Conservation (phyloP, 2,797 vertebrate genomes). For the Acipenser ruthenus region DNA sequence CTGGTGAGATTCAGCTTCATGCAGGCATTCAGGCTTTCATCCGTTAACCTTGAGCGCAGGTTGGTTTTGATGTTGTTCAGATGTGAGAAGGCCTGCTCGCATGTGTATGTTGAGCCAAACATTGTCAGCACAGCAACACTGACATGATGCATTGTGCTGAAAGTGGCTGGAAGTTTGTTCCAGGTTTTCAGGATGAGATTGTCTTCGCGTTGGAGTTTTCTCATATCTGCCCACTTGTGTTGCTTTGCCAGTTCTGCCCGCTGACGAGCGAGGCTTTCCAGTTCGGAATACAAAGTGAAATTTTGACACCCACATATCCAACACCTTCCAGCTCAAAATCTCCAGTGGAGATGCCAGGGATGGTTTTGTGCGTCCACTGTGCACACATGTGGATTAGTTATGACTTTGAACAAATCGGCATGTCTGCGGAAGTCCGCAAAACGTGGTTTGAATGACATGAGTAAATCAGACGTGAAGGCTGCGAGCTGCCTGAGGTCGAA, state of each 20-base stretch:
- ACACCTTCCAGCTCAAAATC: conserved; percentile 31
- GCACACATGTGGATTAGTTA: conserved; percentile 34
- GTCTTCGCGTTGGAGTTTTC: conserved; percentile 26
- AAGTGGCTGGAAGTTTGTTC: conserved; percentile 31
- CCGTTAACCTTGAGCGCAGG: conserved; percentile 30
- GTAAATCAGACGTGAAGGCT: conserved; percentile 28
- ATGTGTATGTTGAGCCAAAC: conserved; percentile 35
- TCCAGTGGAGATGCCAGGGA: conserved; percentile 23
- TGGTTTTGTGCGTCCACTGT: conserved; percentile 19
- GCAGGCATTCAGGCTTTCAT: conserved; percentile 34
- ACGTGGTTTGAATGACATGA: conserved; percentile 27
- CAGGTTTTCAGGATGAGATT: conserved; percentile 33
- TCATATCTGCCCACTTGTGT: conserved; percentile 27
- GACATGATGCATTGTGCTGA: conserved; percentile 31
- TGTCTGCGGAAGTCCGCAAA: conserved; percentile 30
- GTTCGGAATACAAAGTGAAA: conserved; percentile 29
- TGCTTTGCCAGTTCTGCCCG: conserved; percentile 16
- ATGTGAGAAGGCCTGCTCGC: conserved; percentile 35
- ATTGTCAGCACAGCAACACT: conserved; percentile 37
- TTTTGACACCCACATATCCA: conserved; percentile 31
- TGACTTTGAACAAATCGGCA: conserved; percentile 21
- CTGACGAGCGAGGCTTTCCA: conserved; percentile 22
- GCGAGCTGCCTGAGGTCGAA: conserved; percentile 13
- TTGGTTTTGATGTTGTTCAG: conserved; percentile 36
- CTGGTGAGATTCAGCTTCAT: conserved; percentile 38